Evolutionary conservation across 2,888 invertebrate genomes (phyloP).

Genomic region (Yponomeuta malinellus): DNA sequence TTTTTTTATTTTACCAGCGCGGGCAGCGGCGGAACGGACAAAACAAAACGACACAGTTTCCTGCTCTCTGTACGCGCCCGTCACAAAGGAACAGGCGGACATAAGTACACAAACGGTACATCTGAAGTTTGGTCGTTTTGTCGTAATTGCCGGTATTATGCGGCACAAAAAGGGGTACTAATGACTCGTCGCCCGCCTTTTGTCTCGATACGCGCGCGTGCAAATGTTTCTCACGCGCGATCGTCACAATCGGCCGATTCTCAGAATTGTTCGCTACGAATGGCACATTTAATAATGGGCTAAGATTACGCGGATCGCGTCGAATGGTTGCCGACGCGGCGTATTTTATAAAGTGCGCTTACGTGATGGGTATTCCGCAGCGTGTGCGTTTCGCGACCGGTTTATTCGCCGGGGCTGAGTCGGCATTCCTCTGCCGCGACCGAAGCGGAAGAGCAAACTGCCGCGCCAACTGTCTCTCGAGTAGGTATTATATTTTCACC

Average conservation of each 20-base stretch:
- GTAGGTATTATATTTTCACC: conserved; percentile 20
- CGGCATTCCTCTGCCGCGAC: conserved; percentile 44
- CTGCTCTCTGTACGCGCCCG: conserved; percentile 10
- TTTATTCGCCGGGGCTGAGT: conserved; percentile 31
- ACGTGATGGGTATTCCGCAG: conserved; percentile 16
- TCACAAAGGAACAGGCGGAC: conserved; percentile 15
- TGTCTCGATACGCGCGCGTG: conserved; percentile 25
- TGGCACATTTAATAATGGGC: conserved; percentile 16
- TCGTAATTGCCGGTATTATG: conserved; percentile 33
- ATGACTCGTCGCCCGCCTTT: conserved; percentile 39
- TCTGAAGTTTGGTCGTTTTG: conserved; percentile 25
- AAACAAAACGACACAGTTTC: conserved; percentile 33
- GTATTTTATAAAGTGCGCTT: neutral
- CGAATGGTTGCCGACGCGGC: conserved; percentile 8
- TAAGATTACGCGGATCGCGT: conserved; percentile 9
- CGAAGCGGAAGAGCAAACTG: conserved; percentile 38
- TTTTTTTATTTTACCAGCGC: conserved; percentile 29
- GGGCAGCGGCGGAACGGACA: conserved; percentile 27
- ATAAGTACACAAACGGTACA: conserved; percentile 22
- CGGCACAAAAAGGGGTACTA: conserved; percentile 37
- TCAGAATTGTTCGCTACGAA: conserved; percentile 17
- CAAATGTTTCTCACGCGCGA: conserved; percentile 26
- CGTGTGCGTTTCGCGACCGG: conserved; percentile 22
- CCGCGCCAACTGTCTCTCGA: conserved; percentile 40
- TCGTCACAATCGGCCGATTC: conserved; percentile 25